phyloP scores from a whole-genome alignment of 2,888 invertebrate genomes.

The Lasius fuliginosus region DNA sequence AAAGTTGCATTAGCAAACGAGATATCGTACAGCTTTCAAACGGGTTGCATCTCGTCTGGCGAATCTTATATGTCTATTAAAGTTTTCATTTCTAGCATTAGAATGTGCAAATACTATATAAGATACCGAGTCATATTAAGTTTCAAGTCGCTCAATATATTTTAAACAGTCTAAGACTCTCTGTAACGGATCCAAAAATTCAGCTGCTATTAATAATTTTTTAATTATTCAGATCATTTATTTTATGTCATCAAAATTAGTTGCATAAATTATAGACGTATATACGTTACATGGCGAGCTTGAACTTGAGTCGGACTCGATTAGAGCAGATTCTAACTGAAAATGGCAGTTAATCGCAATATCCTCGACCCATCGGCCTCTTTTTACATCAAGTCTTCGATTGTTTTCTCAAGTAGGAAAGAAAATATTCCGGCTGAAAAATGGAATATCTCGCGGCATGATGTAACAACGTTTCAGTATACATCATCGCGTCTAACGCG shows the following conservation, averaged over 20 bases:
- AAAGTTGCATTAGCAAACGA: conserved; percentile 33
- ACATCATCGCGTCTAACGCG: not conserved
- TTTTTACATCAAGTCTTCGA: not conserved
- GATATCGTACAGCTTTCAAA: conserved; percentile 5
- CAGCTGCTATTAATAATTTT: not conserved
- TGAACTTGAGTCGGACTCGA: not conserved
- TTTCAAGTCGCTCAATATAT: not conserved
- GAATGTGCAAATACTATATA: not conserved
- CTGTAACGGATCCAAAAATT: not conserved
- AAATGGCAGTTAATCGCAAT: not conserved
- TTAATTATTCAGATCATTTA: not conserved
- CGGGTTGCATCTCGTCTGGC: not conserved
- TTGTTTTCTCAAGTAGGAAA: not conserved
- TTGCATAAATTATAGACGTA: not conserved
- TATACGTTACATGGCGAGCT: not conserved
- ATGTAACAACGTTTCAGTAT: conserved; percentile 2
- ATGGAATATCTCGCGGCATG: conserved; percentile 17
- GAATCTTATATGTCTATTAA: not conserved
- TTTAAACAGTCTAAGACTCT: not conserved
- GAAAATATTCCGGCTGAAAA: not conserved
- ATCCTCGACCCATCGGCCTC: not conserved
- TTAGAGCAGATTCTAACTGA: not conserved
- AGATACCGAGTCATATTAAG: not conserved
- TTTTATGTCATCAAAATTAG: not conserved
- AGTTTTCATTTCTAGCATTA: not conserved